Base-by-base conservation (phyloP, 1,140 invertebrate species). In the Zaprionus kolodkinae region DNA sequence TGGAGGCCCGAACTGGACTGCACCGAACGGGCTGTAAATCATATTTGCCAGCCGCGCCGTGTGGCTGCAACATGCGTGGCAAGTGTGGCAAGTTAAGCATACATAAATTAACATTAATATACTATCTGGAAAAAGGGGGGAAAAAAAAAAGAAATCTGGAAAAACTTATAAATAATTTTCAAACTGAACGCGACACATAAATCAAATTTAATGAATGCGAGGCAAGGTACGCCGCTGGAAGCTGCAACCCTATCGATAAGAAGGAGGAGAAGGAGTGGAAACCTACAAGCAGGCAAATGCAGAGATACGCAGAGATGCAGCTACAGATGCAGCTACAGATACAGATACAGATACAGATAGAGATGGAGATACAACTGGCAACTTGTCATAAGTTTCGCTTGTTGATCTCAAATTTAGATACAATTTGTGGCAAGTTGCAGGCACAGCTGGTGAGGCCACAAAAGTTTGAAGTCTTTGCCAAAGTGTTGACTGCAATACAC, bases 21-120 rank as follows among this genome's bases (percentile, higher is more conserved):
- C 11, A 38, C 56, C 38, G 30, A 43, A n/a, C 50, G 33, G 61
- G 73, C 74, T 76, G 74, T 76, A 76, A 76, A 76, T 76, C 74
- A 76, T 66, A 63, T 52, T 21, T 43, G 35, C 56, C 56, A 54
- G 62, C 56, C 21, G 57, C 35, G 69, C 25, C 6, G 40, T 36
- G 43, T 40, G 69, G 71, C 56, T 72, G 69, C 72, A 76, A 66
- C 57, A 74, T 85, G 81, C 81, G 81, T 85, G 80, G 76, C 72
- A 72, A 79, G 72, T 71, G 78, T 76, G 81, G 81, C 81, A 74
- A 64, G 81, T 63, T 79, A 80, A 84, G 71, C 78, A 78, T 55
- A 55, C 82, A 85, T 85, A 85, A 85, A 85, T 85, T 85, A 85
- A 81, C 82, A 86, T 85, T 84, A 86, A 85, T 85, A 85, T 81